These are phyloP conservation scores for Pelobates fuscus DNA, from an alignment of 2,113 vertebrate species.

Conservation along the genomic window DNA sequence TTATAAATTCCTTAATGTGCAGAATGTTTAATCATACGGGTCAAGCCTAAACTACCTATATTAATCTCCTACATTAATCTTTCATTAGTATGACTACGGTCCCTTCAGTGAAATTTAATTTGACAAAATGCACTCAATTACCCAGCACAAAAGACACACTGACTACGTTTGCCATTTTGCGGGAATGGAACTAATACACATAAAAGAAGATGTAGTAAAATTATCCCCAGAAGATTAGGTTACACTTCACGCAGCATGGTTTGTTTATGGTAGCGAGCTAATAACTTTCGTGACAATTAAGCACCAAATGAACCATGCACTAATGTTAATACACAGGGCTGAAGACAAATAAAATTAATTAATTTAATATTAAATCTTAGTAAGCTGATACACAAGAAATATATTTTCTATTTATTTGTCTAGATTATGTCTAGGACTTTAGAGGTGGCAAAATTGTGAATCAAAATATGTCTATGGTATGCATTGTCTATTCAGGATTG, in stretches of 20 bases:
- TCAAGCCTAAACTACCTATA: not conserved
- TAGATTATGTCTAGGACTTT: not conserved
- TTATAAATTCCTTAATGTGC: not conserved
- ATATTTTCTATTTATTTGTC: not conserved
- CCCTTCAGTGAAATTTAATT: not conserved
- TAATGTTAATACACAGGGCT: conserved; percentile 60
- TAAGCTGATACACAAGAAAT: conserved; percentile 38
- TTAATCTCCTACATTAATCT: not conserved
- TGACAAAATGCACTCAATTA: conserved; percentile 6
- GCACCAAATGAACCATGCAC: conserved; percentile 69
- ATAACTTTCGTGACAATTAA: conserved; percentile 68
- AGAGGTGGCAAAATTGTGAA: no score
- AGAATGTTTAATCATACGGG: conserved; percentile 1
- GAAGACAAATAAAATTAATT: conserved; percentile 67
- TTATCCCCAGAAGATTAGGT: conserved; percentile 53
- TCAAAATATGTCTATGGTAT: no score
- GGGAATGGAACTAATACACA: not conserved
- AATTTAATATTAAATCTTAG: conserved; percentile 63
- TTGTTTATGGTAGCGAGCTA: conserved; percentile 55
- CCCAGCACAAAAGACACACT: not conserved
- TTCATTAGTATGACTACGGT: not conserved
- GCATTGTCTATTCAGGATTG: no score
- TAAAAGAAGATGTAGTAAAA: conserved; percentile 41
- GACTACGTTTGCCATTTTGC: not conserved
- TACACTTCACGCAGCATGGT: conserved; percentile 54